Percentiles rank a stretch among this genome's conserved stretches.
Conservation (phyloP, 2,113 vertebrate species). For the Perca fluviatilis region DNA sequence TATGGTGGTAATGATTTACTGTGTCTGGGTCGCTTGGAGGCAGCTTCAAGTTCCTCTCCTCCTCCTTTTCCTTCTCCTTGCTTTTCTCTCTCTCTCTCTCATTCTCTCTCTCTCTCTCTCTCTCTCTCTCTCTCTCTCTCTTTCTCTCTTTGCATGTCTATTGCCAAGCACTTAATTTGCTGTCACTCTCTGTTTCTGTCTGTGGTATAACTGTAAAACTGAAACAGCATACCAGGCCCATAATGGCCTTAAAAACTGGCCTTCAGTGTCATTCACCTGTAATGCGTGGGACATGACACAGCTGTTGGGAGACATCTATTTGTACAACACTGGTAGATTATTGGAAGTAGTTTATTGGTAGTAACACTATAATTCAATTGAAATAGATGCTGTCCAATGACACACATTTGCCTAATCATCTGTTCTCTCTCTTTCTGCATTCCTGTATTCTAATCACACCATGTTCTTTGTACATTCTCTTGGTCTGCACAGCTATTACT, state of each 20-base stretch:
- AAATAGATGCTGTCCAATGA: background rate
- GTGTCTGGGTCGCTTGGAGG: conserved; percentile 72
- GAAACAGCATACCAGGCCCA: conserved; percentile 22
- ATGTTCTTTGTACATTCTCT: background rate
- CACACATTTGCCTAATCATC: no score
- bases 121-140: background rate
- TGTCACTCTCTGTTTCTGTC: conserved; percentile 69
- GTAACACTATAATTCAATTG: background rate
- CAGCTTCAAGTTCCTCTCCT: conserved; percentile 74
- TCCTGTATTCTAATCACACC: background rate
- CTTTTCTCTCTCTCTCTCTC: background rate
- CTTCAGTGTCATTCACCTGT: conserved; percentile 19
- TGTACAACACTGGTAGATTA: background rate
- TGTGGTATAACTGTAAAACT: conserved; percentile 49
- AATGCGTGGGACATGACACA: conserved; percentile 26
- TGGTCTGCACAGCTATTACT: background rate
- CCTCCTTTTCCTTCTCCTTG: conserved; percentile 39
- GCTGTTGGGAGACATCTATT: conserved; percentile 24
- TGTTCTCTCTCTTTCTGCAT: background rate
- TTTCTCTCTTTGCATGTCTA: conserved; percentile 42
- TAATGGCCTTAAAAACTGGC: conserved; percentile 46
- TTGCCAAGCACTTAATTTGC: conserved; percentile 65
- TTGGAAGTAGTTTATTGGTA: background rate
- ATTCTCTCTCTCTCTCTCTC: conserved; percentile 26
- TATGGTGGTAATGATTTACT: conserved; percentile 82